A percentile compares a stretch with the other conserved stretches of the same genome.
These are phyloP conservation scores for Lasioglossum malachurum DNA, from an alignment of 2,888 invertebrate genomes.

Conservation along the genomic window DNA sequence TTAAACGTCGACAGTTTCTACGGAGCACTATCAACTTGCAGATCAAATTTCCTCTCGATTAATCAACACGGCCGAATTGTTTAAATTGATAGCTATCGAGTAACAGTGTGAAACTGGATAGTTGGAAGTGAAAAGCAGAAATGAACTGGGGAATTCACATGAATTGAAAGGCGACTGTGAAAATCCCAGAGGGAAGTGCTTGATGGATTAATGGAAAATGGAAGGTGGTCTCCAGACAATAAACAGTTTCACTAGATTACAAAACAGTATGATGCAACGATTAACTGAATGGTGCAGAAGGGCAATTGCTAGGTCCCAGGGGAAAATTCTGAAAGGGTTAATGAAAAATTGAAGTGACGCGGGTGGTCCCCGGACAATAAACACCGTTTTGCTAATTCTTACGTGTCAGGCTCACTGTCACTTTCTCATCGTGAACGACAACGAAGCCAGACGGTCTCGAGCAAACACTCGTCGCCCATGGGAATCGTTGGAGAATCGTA, in stretches of 20 bases:
- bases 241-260: background rate
- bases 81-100: background rate
- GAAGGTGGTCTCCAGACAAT: background rate
- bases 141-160: background rate
- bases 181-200: background rate
- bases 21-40: background rate
- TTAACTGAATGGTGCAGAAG: background rate
- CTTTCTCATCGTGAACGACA: constrained; percentile 23
- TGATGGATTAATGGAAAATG: background rate
- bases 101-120: background rate
- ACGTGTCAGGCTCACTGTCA: background rate
- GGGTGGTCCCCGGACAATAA: background rate
- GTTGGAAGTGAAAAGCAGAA: background rate
- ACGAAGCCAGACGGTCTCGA: constrained; percentile 31
- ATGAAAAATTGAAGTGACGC: background rate
- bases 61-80: background rate
- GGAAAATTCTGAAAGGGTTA: background rate
- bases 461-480: constrained; percentile 44
- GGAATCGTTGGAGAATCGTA: constrained; percentile 29
- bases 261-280: background rate
- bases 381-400: constrained; percentile 5
- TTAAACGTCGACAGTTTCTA: background rate
- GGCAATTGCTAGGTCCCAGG: background rate
- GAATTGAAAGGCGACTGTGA: background rate
- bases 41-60: background rate